Percentiles rank a stretch among this genome's conserved stretches.
phyloP scores from a whole-genome alignment of 2,113 vertebrate species.

The Megaptera novaeangliae region DNA sequence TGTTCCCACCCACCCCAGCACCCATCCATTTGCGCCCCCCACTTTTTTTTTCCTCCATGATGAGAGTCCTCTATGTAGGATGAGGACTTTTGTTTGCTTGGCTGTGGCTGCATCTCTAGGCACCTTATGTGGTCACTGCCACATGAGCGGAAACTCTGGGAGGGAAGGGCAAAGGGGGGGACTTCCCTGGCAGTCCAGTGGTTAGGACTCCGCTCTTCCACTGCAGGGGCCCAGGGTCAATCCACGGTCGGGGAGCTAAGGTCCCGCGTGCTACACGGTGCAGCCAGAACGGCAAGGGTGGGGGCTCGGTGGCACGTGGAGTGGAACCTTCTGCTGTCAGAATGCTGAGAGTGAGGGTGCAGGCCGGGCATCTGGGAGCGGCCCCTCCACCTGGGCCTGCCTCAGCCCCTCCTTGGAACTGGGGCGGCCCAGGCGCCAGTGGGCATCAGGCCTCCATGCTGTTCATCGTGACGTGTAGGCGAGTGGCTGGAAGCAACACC shows the following conservation, averaged over 20 bases:
- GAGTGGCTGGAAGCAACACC: neutral
- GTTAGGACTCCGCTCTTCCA: neutral
- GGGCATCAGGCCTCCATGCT: accelerated
- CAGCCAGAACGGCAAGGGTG: too few relatives aligned
- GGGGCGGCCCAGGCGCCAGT: neutral
- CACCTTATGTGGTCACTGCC: neutral
- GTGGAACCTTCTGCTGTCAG: neutral
- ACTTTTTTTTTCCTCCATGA: neutral
- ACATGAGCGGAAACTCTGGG: neutral
- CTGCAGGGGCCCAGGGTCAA: neutral
- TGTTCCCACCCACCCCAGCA: neutral
- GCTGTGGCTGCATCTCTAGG: neutral
- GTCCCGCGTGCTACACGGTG: neutral
- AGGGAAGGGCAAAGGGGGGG: neutral
- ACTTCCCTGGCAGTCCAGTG: neutral
- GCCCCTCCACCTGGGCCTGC: neutral
- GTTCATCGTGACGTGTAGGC: accelerated
- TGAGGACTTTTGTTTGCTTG: neutral
- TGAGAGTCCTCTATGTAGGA: neutral
- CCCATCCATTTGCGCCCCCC: neutral
- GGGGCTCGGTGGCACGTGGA: neutral
- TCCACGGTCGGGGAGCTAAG: neutral
- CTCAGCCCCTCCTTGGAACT: neutral
- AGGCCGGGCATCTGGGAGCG: accelerated
- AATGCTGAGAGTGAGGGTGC: too few relatives aligned